Conservation (phyloP, 2,888 invertebrate species). For the Thecophora atra region DNA sequence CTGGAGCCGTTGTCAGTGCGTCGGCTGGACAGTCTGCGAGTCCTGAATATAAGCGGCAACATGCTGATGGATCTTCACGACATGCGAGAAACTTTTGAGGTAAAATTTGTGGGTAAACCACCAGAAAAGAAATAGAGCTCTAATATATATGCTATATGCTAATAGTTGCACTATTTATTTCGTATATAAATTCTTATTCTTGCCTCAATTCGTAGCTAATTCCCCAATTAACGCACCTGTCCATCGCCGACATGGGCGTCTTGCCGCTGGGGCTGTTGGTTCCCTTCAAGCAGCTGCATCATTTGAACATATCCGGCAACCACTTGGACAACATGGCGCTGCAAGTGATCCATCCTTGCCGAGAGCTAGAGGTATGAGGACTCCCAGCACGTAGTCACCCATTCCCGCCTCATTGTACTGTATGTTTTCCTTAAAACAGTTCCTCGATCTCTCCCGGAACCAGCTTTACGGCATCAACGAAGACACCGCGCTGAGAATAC, state of each 20-base stretch:
- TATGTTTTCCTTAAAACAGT: slow-evolving; percentile 53
- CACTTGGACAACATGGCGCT: slow-evolving; percentile 68
- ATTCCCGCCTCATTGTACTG: too few relatives aligned
- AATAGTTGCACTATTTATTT: too few relatives aligned
- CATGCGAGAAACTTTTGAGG: slow-evolving; percentile 64
- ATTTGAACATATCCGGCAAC: slow-evolving; percentile 80
- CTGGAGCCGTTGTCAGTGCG: slow-evolving; percentile 71
- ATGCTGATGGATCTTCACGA: slow-evolving; percentile 63
- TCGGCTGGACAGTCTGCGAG: slow-evolving; percentile 68
- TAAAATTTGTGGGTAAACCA: slow-evolving; percentile 44
- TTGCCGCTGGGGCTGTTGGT: slow-evolving; percentile 63
- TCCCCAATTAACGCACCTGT: slow-evolving; percentile 62
- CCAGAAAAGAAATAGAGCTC: background rate
- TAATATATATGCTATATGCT: too few relatives aligned
- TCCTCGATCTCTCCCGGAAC: slow-evolving; percentile 80
- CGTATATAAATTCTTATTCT: slow-evolving; percentile 11
- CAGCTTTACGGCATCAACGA: slow-evolving; percentile 70
- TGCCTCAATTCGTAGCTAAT: slow-evolving; percentile 54
- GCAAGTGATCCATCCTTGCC: slow-evolving; percentile 65
- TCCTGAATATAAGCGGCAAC: slow-evolving; percentile 77
- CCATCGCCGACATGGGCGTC: slow-evolving; percentile 65
- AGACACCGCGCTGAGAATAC: slow-evolving; percentile 61
- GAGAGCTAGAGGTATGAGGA: slow-evolving; percentile 64
- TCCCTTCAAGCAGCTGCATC: slow-evolving; percentile 68
- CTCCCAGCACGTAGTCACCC: too few relatives aligned